A percentile compares a stretch with the other conserved stretches of the same genome.
phyloP scores from a whole-genome alignment of 2,888 invertebrate genomes.

The Euclidia mi region DNA sequence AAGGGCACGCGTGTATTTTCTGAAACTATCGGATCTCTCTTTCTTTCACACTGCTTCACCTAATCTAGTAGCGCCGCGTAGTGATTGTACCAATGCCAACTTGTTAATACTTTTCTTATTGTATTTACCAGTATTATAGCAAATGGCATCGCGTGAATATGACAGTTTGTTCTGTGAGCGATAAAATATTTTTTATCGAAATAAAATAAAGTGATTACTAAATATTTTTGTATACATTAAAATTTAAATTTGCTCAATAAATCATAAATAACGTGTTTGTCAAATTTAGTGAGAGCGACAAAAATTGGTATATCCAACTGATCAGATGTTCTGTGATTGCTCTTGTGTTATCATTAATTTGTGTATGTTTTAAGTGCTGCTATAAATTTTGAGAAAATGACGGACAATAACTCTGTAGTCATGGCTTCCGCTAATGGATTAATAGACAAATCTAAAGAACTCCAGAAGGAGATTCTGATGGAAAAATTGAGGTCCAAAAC shows the following conservation, averaged over 20 bases:
- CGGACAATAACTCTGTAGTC: slow-evolving; percentile 73
- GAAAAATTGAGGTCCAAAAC: slow-evolving; percentile 96
- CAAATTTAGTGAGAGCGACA: slow-evolving; percentile 34
- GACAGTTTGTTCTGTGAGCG: slow-evolving; percentile 65
- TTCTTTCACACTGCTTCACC: slow-evolving; percentile 11
- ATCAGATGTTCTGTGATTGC: slow-evolving; percentile 69
- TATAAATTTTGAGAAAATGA: slow-evolving; percentile 67
- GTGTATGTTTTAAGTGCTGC: slow-evolving; percentile 53
- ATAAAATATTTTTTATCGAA: slow-evolving; percentile 46
- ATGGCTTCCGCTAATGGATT: slow-evolving; percentile 77
- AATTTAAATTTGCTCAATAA: slow-evolving; percentile 31
- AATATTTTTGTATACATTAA: slow-evolving; percentile 36
- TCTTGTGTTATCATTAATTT: slow-evolving; percentile 62
- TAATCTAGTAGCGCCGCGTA: slow-evolving; percentile 30
- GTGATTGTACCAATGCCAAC: slow-evolving; percentile 18
- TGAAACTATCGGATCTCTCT: slow-evolving; percentile 41
- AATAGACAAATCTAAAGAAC: slow-evolving; percentile 84
- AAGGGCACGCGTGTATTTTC: neutral
- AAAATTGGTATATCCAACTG: slow-evolving; percentile 33
- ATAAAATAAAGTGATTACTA: slow-evolving; percentile 29
- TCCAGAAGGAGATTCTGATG: slow-evolving; percentile 96
- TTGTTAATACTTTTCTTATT: slow-evolving; percentile 16
- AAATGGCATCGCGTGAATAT: slow-evolving; percentile 75
- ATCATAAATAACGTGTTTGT: slow-evolving; percentile 16
- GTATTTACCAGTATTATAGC: slow-evolving; percentile 54